A percentile compares a stretch with the other conserved stretches of the same genome.
phyloP scores from a whole-genome alignment of 2,797 vertebrate genomes.

The Acropternis orthonyx region DNA sequence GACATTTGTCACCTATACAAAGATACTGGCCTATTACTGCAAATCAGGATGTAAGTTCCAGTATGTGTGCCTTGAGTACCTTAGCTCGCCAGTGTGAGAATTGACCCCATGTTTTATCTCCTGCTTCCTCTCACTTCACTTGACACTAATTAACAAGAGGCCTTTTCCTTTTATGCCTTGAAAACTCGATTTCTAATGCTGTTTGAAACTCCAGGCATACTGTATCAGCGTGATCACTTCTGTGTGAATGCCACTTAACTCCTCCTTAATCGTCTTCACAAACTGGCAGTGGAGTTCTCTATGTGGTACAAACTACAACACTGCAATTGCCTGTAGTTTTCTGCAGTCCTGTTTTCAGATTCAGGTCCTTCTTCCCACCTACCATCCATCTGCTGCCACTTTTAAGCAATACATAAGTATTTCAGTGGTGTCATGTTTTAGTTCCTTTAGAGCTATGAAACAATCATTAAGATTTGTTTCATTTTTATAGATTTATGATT shows the following conservation, averaged over 20 bases:
- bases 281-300: neutral
- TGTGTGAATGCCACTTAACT: neutral
- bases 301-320: neutral
- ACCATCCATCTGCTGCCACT: constrained; percentile 23
- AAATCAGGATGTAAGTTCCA: neutral
- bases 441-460: neutral
- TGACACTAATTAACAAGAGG: constrained; percentile 29
- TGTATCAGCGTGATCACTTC: constrained; percentile 5
- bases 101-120: neutral
- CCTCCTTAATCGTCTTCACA: neutral
- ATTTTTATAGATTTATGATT: neutral
- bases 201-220: constrained; percentile 28
- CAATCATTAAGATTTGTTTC: neutral
- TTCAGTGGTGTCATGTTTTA: neutral
- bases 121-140: neutral
- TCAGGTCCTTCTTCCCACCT: constrained; percentile 11
- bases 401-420: neutral
- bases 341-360: neutral
- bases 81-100: neutral
- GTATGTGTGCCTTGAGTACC: neutral
- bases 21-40: neutral
- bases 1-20: neutral
- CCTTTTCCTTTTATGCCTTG: constrained; percentile 7
- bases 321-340: constrained; percentile 4
- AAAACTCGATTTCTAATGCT: constrained; percentile 32